A percentile compares a stretch with the other conserved stretches of the same genome.
Evolutionary conservation across 2,888 invertebrate genomes (phyloP).

Genomic region (Neuroscelio doddi): DNA sequence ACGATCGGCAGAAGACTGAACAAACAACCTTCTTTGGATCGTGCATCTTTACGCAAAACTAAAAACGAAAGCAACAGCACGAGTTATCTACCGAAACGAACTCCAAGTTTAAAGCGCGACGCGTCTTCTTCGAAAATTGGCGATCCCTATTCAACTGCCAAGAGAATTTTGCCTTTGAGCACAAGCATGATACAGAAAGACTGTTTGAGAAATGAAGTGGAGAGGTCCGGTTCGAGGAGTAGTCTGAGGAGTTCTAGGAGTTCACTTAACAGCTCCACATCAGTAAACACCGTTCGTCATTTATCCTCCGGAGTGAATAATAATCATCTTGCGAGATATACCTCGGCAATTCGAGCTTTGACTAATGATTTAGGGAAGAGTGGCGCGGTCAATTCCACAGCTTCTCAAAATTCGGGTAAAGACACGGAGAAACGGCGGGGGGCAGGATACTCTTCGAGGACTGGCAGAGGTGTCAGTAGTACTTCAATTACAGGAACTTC

Average conservation of each 20-base stretch:
- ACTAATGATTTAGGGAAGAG: conserved; percentile 68
- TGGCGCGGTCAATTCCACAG: conserved; percentile 28
- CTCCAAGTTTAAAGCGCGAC: conserved; percentile 54
- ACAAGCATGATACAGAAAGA: conserved; percentile 12
- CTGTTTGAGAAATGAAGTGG: conserved; percentile 75
- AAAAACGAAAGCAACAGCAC: conserved; percentile 39
- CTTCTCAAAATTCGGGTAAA: conserved; percentile 31
- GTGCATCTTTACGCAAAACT: conserved; percentile 23
- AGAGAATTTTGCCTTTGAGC: conserved; percentile 39
- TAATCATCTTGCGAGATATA: conserved; percentile 74
- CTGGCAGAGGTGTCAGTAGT: conserved; percentile 20
- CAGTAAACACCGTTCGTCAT: conserved; percentile 84
- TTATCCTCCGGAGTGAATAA: conserved; percentile 63
- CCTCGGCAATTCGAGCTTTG: conserved; percentile 73
- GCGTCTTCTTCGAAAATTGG: conserved; percentile 35
- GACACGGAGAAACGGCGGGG: conserved; percentile 48
- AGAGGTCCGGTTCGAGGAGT: conserved; percentile 84
- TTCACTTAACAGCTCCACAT: conserved; percentile 86
- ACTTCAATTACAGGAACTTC: conserved; percentile 56
- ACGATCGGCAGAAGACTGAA: background rate
- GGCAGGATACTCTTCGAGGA: conserved; percentile 21
- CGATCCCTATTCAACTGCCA: conserved; percentile 13
- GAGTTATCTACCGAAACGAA: conserved; percentile 65
- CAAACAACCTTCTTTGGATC: background rate
- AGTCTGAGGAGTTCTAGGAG: conserved; percentile 88